Conservation (phyloP, 2,888 invertebrate species). For the Andrena haemorrhoa region DNA sequence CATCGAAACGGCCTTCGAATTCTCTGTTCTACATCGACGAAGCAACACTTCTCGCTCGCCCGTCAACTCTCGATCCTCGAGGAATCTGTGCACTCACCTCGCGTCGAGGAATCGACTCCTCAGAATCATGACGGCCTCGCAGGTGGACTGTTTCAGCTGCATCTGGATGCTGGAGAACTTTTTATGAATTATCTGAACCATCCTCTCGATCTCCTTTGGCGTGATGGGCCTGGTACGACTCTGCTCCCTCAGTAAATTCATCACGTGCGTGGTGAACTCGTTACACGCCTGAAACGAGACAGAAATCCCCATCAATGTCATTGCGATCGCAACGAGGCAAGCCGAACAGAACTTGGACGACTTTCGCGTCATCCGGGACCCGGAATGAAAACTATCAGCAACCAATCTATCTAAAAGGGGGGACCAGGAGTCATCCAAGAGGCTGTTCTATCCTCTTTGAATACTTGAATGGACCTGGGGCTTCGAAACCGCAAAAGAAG, state of each 20-base stretch:
- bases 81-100: slow-evolving; percentile 85
- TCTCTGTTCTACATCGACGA: too few relatives aligned
- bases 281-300: slow-evolving; percentile 93
- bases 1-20: background rate
- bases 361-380: background rate
- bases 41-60: background rate
- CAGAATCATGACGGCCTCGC: slow-evolving; percentile 99
- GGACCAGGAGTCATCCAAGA: background rate
- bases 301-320: background rate
- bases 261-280: slow-evolving; percentile 99
- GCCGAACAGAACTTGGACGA: too few relatives aligned
- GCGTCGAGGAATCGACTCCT: slow-evolving; percentile 92
- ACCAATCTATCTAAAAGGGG: background rate
- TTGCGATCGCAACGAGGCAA: background rate
- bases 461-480: slow-evolving; percentile 10
- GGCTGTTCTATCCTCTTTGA: background rate
- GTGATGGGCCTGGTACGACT: slow-evolving; percentile 99
- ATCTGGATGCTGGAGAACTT: slow-evolving; percentile 99
- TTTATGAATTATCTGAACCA: slow-evolving; percentile 99
- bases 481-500: slow-evolving; percentile 29
- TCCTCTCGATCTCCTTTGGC: slow-evolving; percentile 99
- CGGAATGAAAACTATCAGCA: background rate
- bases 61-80: background rate
- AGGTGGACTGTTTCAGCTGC: slow-evolving; percentile 99
- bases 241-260: slow-evolving; percentile 98